phyloP scores from a whole-genome alignment of 1,140 invertebrate species.

The Cyclargus thomasi region DNA sequence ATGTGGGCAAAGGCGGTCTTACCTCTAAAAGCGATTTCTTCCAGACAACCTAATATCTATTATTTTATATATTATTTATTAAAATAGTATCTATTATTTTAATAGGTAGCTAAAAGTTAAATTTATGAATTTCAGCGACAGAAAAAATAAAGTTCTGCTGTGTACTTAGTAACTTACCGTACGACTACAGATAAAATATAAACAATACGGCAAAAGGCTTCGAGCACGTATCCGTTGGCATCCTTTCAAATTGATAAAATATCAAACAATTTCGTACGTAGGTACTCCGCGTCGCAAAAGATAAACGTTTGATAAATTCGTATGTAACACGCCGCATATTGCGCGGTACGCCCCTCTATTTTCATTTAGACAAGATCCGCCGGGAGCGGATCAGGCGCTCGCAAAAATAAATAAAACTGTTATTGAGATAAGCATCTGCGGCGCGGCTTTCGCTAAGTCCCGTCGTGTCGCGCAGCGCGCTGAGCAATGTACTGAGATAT shows the following conservation, averaged over 20 bases:
- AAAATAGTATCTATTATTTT: too few relatives aligned
- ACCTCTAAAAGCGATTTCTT: too few relatives aligned
- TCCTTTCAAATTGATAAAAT: conserved; percentile 6
- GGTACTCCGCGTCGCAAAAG: conserved; percentile 1
- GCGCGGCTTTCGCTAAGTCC: conserved; percentile 68
- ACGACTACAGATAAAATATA: background rate
- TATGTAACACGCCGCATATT: conserved; percentile 22
- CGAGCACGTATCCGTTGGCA: background rate
- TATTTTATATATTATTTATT: too few relatives aligned
- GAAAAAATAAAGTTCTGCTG: too few relatives aligned
- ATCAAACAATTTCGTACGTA: background rate
- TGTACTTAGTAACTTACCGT: too few relatives aligned
- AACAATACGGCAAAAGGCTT: background rate
- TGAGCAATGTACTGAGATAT: conserved; percentile 70
- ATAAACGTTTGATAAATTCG: conserved; percentile 19
- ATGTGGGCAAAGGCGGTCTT: too few relatives aligned
- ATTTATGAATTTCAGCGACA: too few relatives aligned
- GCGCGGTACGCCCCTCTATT: conserved; percentile 48
- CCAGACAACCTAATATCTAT: too few relatives aligned
- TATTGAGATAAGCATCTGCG: conserved; percentile 74
- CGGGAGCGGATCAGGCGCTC: conserved; percentile 60
- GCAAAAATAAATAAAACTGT: conserved; percentile 75
- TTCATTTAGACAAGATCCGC: conserved; percentile 61
- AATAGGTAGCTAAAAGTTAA: too few relatives aligned
- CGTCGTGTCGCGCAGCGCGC: conserved; percentile 64